phyloP scores from a whole-genome alignment of 2,888 invertebrate species.

The Hylaea fasciaria region DNA sequence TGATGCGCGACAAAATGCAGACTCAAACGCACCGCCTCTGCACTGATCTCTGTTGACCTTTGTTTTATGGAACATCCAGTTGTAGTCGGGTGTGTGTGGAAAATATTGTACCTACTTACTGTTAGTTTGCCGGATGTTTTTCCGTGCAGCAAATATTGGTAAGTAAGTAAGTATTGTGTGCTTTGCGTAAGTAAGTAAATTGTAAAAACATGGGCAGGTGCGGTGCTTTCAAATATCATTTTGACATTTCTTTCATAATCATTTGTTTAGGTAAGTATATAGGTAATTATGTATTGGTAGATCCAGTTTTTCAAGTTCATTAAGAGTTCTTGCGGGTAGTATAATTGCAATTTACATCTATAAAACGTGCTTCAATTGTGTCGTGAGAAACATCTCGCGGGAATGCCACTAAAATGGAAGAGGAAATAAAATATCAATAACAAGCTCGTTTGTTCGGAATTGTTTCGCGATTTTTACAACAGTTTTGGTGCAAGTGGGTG shows the following conservation, averaged over 20 bases:
- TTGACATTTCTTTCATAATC: too few species aligned
- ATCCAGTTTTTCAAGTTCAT: too few species aligned
- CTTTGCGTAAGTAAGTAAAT: too few species aligned
- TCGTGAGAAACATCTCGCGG: conserved; percentile 16
- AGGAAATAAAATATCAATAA: conserved; percentile 74
- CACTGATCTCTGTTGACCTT: conserved; percentile 40
- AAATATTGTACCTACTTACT: conserved; percentile 4
- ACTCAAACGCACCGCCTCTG: conserved; percentile 57
- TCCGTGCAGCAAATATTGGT: too few species aligned
- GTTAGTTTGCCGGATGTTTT: not conserved
- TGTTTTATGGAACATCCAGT: conserved; percentile 21
- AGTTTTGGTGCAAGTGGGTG: conserved; percentile 31
- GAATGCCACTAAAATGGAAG: conserved; percentile 25
- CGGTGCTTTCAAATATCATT: too few species aligned
- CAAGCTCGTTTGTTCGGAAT: conserved; percentile 72
- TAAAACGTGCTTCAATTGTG: conserved; percentile 1
- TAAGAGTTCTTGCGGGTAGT: too few species aligned
- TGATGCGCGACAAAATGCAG: conserved; percentile 59
- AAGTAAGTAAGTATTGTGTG: too few species aligned
- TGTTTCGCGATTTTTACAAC: conserved; percentile 58
- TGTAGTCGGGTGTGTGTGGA: conserved; percentile 23
- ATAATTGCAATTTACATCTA: not conserved
- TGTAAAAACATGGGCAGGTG: too few species aligned
- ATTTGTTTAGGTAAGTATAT: too few species aligned
- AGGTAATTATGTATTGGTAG: too few species aligned